Base-by-base conservation (phyloP, 2,888 invertebrate genomes). In the Sclerodermus sp. region DNA sequence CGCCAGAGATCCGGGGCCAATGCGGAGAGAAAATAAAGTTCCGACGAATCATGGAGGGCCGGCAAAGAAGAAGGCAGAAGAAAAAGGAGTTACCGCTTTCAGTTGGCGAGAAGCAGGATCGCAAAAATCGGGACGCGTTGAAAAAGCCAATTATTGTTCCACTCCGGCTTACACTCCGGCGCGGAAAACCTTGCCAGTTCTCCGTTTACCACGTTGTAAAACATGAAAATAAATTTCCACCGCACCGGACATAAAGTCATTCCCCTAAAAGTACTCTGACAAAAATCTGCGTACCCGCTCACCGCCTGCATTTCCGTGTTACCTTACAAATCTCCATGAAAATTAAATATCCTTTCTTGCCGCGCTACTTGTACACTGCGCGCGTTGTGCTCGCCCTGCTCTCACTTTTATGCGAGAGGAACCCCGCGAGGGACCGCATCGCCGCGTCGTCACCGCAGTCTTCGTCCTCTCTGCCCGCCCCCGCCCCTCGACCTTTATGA, bases 71-170 rank as follows among this genome's bases (percentile, higher is more conserved):
- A 38, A 18, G 40, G 23, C 23, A 3, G 23, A 23, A 23, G 23
- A 23, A 23, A 23, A 23, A 23, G 23, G 23, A 23, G 49, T 52
- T 38, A 41, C 31, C 48, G 50, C 46, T 45, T 36, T 44, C 45
- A 34, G 45, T 46, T n/a, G 49, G 49, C 38, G 51, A 49, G 42
- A 53, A 23, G 23, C 23, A 8, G 43, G 53, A 45, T 46, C 31
- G 49, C 45, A 59, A 57, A 55, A 62, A 62, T 57, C 50, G 42
- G 43, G 47, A 48, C 47, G 48, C 54, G 60, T 60, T 50, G 55
- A 62, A 62, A 55, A 62, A 62, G 62, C 62, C 62, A 57, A 62
- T 62, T 62, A 62, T 62, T 50, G 52, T 50, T 47, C 50, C 54
- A 47, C 57, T 58, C 50, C 57, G 31, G 46, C 45, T 54, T 52